Evolutionary conservation across 2,888 invertebrate species (phyloP), one percentile per base, ranked within the genome.

Genomic region (Caprella mutica): DNA sequence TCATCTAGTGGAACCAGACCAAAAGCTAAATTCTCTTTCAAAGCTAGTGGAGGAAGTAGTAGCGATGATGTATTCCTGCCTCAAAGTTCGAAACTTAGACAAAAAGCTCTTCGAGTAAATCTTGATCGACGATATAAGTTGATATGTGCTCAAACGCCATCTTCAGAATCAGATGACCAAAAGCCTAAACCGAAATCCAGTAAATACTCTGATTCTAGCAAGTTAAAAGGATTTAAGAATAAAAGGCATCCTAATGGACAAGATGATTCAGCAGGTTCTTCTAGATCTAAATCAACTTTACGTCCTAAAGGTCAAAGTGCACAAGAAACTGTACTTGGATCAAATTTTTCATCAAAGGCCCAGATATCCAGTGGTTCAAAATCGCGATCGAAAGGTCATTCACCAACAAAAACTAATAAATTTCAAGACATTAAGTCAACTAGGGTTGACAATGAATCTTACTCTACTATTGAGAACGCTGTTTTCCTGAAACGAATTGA

Each of bases 1-100:
- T 27, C 5, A 17, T 3, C 27, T 8, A 30, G 29, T 26, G 48
- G 48, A 27, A 48, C 48, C n/a, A 48, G 26, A 21, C 48, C 48
- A 14, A 48, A 48, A 14, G 12, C 30, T 2, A 2, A 23, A 17
- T 6, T 12, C 4, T 19, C 48, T 12, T 21, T 24, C 30, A 30
- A 48, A n/a, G n/a, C n/a, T 21, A 48, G 48, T 26, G 48, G 48
- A 1, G 30, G 48, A 17, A 48, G 48, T 30, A 48, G 48, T 30
- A 30, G 30, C 30, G 48, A 48, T 30, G 48, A 27, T 4, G 48
- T 48, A 6, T 48, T 48, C 30, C 48, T 30, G 27, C 48, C 48
- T 2, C 30, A 48, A 17, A 48, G 30, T 21, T 19, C 23, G 2
- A 21, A 24, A 5, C 8, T n/a, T 12, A 9, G 3, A 14, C 26